Evolutionary conservation across 2,888 invertebrate genomes (phyloP).

Genomic region (Tanytarsus gracilentus): DNA sequence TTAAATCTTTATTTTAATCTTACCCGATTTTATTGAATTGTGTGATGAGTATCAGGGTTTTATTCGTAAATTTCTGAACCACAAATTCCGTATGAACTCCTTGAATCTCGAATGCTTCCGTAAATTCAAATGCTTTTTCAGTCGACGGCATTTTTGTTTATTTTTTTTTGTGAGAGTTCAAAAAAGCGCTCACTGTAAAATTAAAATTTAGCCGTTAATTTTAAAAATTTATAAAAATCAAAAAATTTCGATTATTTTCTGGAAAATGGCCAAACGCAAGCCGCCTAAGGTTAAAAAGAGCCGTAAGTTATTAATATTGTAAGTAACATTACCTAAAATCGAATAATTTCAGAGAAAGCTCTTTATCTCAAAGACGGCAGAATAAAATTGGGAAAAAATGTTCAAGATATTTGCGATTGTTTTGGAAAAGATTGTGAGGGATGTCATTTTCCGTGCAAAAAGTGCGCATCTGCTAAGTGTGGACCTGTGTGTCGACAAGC

Average conservation of each 20-base stretch:
- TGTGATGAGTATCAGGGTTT: constrained; percentile 12
- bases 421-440: constrained; percentile 66
- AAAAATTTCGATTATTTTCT: too few relatives aligned
- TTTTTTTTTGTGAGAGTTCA: too few relatives aligned
- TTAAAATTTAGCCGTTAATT: too few relatives aligned
- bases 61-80: constrained; percentile 19
- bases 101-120: constrained; percentile 8
- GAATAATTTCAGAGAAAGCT: too few relatives aligned
- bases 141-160: neutral
- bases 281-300: too few relatives aligned
- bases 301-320: too few relatives aligned
- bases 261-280: too few relatives aligned
- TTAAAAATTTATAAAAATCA: too few relatives aligned
- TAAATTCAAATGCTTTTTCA: constrained; percentile 12
- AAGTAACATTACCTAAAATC: too few relatives aligned
- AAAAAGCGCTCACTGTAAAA: too few relatives aligned
- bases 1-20: neutral
- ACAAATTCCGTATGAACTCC: constrained; percentile 20
- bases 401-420: constrained; percentile 73
- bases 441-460: constrained; percentile 72
- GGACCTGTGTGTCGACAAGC: constrained; percentile 71
- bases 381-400: neutral
- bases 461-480: constrained; percentile 66
- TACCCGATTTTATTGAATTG: constrained; percentile 24
- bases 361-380: neutral